Conservation (phyloP, 2,113 vertebrate genomes). For the Semicossyphus pulcher region DNA sequence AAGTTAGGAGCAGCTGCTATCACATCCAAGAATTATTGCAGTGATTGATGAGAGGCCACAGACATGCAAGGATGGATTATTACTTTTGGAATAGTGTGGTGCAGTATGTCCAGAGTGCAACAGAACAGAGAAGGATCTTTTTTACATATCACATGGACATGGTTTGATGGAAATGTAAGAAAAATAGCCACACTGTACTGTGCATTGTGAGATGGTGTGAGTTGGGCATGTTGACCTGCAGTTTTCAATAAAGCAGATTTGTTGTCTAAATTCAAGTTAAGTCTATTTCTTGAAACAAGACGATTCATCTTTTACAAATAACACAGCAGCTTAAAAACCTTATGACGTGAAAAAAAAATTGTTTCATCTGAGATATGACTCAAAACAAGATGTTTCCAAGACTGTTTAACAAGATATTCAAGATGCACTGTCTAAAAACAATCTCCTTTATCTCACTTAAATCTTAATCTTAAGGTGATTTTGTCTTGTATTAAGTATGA, state of each 20-base stretch:
- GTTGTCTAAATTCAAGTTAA: conserved; percentile 13
- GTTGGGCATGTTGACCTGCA: too few species aligned
- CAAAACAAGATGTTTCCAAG: conserved; percentile 10
- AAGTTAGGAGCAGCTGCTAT: conserved; percentile 56
- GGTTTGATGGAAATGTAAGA: too few species aligned
- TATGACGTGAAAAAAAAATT: not conserved
- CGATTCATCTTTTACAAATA: not conserved
- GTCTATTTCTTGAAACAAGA: conserved; percentile 6
- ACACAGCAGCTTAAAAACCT: not conserved
- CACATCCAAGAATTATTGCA: conserved; percentile 35
- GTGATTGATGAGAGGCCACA: conserved; percentile 41
- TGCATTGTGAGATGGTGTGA: too few species aligned
- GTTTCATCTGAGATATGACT: not conserved
- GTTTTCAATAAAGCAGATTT: not conserved
- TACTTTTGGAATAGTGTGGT: too few species aligned
- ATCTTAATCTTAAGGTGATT: too few species aligned
- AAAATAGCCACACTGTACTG: too few species aligned
- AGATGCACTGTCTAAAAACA: conserved; percentile 7
- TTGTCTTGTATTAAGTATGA: too few species aligned
- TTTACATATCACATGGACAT: too few species aligned
- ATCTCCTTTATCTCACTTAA: too few species aligned
- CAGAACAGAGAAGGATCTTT: too few species aligned
- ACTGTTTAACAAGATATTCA: conserved; percentile 2
- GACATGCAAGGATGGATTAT: conserved; percentile 26
- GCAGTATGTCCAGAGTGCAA: too few species aligned